These are phyloP conservation scores for Dasypolia templi DNA, from an alignment of 2,888 invertebrate species.

Conservation along the genomic window DNA sequence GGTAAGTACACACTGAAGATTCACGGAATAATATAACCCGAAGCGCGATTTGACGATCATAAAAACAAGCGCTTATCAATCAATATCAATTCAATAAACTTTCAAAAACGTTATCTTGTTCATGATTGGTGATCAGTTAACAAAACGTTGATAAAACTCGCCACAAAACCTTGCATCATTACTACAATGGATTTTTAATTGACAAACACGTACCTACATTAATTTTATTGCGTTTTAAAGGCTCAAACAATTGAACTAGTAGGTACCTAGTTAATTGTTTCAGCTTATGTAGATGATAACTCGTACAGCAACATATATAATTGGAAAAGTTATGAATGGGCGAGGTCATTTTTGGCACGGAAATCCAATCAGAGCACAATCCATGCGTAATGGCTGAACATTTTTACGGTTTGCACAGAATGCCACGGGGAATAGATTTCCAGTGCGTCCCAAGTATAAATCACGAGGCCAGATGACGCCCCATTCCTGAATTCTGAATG, in stretches of 20 bases:
- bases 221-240: neutral
- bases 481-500: slow-evolving; percentile 83
- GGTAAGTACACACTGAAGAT: neutral
- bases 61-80: slow-evolving; percentile 6
- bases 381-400: slow-evolving; percentile 69
- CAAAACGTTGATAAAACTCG: slow-evolving; percentile 17
- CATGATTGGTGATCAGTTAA: slow-evolving; percentile 24
- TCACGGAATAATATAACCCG: slow-evolving; percentile 1
- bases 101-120: slow-evolving; percentile 17
- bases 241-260: slow-evolving; percentile 12
- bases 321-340: slow-evolving; percentile 40
- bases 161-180: slow-evolving; percentile 22
- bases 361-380: slow-evolving; percentile 60
- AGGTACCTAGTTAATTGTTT: too few species aligned
- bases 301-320: slow-evolving; percentile 10
- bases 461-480: slow-evolving; percentile 83
- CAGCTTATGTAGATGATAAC: too few species aligned
- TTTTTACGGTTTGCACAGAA: slow-evolving; percentile 66
- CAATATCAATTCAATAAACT: slow-evolving; percentile 26
- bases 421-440: slow-evolving; percentile 71
- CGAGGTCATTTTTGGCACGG: slow-evolving; percentile 38
- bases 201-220: slow-evolving; percentile 23
- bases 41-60: neutral
- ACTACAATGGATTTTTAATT: slow-evolving; percentile 39
- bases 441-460: slow-evolving; percentile 81